These are phyloP conservation scores for Labia minor DNA, from an alignment of 2,888 invertebrate genomes.

Conservation along the genomic window DNA sequence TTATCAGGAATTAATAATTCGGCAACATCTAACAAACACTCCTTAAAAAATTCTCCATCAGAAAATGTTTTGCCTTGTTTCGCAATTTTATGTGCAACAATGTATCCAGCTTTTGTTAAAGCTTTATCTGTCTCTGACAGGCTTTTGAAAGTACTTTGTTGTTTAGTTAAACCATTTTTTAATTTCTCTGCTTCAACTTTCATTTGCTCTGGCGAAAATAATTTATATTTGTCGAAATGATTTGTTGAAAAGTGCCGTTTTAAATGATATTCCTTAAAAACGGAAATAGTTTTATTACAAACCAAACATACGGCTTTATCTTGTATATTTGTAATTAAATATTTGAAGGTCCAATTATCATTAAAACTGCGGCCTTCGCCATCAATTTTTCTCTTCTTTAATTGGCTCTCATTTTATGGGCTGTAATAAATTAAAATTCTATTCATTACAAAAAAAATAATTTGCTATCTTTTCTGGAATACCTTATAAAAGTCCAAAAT, in stretches of 20 bases:
- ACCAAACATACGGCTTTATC: neutral
- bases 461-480: too few relatives aligned
- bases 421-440: too few relatives aligned
- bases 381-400: neutral
- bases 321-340: neutral
- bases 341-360: neutral
- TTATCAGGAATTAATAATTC: neutral
- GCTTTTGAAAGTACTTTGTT: conserved; percentile 20
- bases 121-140: conserved; percentile 19
- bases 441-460: too few relatives aligned
- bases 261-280: conserved; percentile 9
- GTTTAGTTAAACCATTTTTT: conserved; percentile 18
- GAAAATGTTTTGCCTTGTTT: conserved; percentile 15
- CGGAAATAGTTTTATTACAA: neutral
- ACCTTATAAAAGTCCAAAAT: too few relatives aligned
- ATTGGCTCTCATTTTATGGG: too few relatives aligned
- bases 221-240: conserved; percentile 20
- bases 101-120: conserved; percentile 24
- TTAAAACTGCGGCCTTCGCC: neutral
- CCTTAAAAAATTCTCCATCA: neutral
- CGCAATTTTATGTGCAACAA: conserved; percentile 25
- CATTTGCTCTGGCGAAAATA: conserved; percentile 20
- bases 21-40: neutral
- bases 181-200: conserved; percentile 20
- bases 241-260: conserved; percentile 26